These are phyloP conservation scores for Corvus cornix DNA, from an alignment of 2,113 vertebrate species.

Conservation along the genomic window DNA sequence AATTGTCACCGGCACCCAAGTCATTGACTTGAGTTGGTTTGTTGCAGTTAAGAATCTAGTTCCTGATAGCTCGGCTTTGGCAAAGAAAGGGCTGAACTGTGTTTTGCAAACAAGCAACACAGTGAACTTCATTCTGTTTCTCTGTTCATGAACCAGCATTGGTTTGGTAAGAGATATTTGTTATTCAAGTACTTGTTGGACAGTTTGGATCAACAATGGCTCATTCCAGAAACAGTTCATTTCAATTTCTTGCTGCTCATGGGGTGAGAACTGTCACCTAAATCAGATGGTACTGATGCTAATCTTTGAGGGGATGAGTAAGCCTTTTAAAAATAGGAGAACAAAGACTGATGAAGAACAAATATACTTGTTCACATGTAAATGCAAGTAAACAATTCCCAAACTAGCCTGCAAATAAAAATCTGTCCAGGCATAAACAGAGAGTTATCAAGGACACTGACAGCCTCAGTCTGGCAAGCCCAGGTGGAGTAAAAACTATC, in stretches of 20 bases:
- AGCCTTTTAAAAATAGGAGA: constrained; percentile 58
- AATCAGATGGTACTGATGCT: constrained; percentile 57
- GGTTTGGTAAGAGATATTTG: constrained; percentile 61
- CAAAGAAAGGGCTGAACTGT: constrained; percentile 30
- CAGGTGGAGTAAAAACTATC: neutral
- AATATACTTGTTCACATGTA: constrained; percentile 49
- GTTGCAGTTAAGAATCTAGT: constrained; percentile 2
- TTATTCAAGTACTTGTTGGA: constrained; percentile 61
- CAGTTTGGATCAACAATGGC: constrained; percentile 56
- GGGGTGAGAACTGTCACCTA: constrained; percentile 60
- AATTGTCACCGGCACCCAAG: neutral
- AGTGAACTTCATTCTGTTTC: constrained; percentile 48
- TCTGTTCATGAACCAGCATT: constrained; percentile 45
- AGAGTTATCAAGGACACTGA: neutral
- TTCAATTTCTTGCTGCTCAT: constrained; percentile 52
- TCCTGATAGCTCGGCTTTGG: constrained; percentile 5
- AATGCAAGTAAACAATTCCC: constrained; percentile 15
- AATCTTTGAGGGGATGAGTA: constrained; percentile 44
- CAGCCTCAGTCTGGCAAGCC: neutral
- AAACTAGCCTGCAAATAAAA: neutral
- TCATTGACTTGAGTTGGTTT: neutral
- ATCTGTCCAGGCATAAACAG: neutral
- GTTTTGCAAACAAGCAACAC: constrained; percentile 54
- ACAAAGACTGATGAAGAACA: constrained; percentile 46
- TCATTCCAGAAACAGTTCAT: constrained; percentile 61